phyloP scores from a whole-genome alignment of 2,888 invertebrate genomes.

The Aradus depressus region DNA sequence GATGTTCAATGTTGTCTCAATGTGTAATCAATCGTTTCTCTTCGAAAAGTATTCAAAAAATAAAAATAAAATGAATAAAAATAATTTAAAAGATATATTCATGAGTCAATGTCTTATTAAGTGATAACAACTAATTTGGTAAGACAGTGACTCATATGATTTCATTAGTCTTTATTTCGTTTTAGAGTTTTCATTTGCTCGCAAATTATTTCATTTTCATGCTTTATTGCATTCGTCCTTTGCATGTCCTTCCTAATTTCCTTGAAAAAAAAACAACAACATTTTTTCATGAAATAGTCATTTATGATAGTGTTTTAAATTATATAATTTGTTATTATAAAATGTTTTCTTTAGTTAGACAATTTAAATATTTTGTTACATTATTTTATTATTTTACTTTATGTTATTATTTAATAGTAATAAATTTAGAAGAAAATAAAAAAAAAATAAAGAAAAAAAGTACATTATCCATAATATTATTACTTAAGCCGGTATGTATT shows the following conservation, averaged over 20 bases:
- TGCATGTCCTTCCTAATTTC: slow-evolving; percentile 10
- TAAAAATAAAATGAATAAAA: not conserved
- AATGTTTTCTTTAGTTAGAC: not conserved
- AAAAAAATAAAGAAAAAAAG: too few species aligned
- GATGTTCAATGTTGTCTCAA: slow-evolving; percentile 28
- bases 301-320: slow-evolving; percentile 17
- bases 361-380: slow-evolving; percentile 4
- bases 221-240: slow-evolving; percentile 12
- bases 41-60: not conserved
- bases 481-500: slow-evolving; percentile 3
- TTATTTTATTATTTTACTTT: slow-evolving; percentile 6
- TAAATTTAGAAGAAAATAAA: too few species aligned
- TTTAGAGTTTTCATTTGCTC: slow-evolving; percentile 10
- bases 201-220: slow-evolving; percentile 2
- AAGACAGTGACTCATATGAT: too few species aligned
- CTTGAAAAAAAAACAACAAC: not conserved
- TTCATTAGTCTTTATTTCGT: too few species aligned
- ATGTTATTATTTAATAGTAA: slow-evolving; percentile 5
- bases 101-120: slow-evolving; percentile 1
- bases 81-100: slow-evolving; percentile 2
- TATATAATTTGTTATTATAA: not conserved
- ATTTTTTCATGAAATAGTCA: slow-evolving; percentile 12
- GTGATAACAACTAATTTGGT: too few species aligned
- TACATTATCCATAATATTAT: too few species aligned
- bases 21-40: too few species aligned